Base-by-base conservation (phyloP, 2,113 vertebrate genomes). In the Daphoenositta chrysoptera region DNA sequence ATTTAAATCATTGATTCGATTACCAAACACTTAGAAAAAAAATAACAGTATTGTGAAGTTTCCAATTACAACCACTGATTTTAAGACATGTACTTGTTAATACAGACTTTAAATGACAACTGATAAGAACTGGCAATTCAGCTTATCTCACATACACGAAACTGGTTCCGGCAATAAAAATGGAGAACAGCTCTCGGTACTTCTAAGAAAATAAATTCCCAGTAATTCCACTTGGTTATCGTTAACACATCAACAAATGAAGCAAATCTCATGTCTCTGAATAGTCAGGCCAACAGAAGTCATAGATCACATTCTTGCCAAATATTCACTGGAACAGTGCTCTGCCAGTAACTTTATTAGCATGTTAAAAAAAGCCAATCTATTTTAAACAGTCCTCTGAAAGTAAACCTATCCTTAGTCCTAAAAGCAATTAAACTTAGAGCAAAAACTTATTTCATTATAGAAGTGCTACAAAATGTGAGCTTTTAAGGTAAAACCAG, bases 141-240 rank as follows among this genome's bases (percentile, higher is more conserved):
- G 0, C 15, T 60, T 10, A 5, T 8, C 63, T 20, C 20, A 18
- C 30, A 47, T 23, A 19, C 7, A 0, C 2, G 11, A 42, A 45
- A 44, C 2, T 14, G 4, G 7, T 31, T 47, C 45, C 58, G 40
- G 40, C 6, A 22, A 10, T 2, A 57, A 44, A 50, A 85, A 60
- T 3, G 2, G 11, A 51, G 26, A 83, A 16, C 15, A 31, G 5
- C 13, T 53, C 37, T 47, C 27, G 2, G 15, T 24, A 60, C 21
- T 28, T 26, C 2, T 19, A 31, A 33, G 17, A 64, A 60, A 65
- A 91, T 3, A 26, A 50, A 54, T 26, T 61, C 26, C n/a, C 17
- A 15, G 22, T 44, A n/a, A 40, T 53, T 3, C 9, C 31, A 13
- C 19, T 47, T 17, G 23, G n/a, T 30, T 72, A 14, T 2, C 42